Evolutionary conservation across 2,797 vertebrate species (phyloP).

Genomic region (Ciconia nigra): DNA sequence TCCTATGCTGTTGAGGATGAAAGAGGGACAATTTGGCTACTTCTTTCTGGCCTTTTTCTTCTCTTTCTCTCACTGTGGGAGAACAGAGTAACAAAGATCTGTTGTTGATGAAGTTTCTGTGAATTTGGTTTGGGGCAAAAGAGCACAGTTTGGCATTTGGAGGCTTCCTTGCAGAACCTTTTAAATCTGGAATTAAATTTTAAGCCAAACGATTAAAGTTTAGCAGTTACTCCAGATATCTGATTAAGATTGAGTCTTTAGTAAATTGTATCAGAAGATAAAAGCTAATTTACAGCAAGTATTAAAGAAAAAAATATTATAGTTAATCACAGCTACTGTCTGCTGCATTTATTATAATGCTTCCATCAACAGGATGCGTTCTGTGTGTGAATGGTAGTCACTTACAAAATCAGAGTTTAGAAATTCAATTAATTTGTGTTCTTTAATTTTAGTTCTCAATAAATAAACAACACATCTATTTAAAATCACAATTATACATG

Average conservation of each 20-base stretch:
- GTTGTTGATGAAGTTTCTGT: not conserved
- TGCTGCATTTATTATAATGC: not conserved
- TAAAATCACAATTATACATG: not conserved
- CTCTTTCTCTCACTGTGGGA: not conserved
- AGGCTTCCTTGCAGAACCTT: not conserved
- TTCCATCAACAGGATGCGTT: not conserved
- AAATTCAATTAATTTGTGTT: not conserved
- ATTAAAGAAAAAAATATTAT: not conserved
- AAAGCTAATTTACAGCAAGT: not conserved
- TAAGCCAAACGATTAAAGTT: not conserved
- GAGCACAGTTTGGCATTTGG: not conserved
- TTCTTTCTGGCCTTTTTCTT: not conserved
- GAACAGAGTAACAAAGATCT: not conserved
- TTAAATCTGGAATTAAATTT: not conserved
- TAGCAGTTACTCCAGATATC: not conserved
- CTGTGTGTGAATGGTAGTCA: not conserved
- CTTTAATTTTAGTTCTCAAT: constrained; percentile 2
- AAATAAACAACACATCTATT: not conserved
- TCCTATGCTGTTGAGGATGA: not conserved
- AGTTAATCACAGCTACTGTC: not conserved
- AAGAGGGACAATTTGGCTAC: not conserved
- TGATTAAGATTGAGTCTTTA: not conserved
- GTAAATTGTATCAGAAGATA: not conserved
- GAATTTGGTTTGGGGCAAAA: not conserved
- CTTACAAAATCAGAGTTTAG: not conserved